Evolutionary conservation across 1,140 invertebrate species (phyloP).

Genomic region (Tetramorium simillimum): DNA sequence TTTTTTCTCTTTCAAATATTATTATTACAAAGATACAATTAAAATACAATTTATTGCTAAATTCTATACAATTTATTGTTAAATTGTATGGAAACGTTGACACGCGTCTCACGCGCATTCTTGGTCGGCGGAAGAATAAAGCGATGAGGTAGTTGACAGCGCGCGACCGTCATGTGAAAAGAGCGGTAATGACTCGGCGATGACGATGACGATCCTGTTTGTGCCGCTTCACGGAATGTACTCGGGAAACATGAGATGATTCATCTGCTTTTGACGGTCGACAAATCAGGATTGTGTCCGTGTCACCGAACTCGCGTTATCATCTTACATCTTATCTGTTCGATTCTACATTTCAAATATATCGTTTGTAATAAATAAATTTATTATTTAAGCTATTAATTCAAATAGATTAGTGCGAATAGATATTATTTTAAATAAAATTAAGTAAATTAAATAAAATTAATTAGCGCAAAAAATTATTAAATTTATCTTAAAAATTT

Average conservation of each 20-base stretch:
- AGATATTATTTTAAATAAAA: too few relatives aligned
- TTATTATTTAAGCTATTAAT: background rate
- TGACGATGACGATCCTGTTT: slow-evolving; percentile 53
- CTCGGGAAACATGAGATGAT: slow-evolving; percentile 26
- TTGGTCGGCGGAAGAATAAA: background rate
- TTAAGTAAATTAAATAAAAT: too few relatives aligned
- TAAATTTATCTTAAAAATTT: background rate
- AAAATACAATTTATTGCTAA: background rate
- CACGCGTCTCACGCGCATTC: background rate
- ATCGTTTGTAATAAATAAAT: background rate
- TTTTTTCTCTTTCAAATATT: background rate
- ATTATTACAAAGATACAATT: background rate
- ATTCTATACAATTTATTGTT: background rate
- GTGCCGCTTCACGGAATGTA: slow-evolving; percentile 8
- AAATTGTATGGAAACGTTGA: background rate
- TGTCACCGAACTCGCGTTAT: background rate
- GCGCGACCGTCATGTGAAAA: slow-evolving; percentile 23
- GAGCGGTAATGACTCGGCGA: slow-evolving; percentile 51
- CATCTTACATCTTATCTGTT: background rate
- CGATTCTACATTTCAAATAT: background rate
- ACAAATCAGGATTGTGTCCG: background rate
- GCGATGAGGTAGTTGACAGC: slow-evolving; percentile 53
- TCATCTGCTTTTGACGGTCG: slow-evolving; percentile 18
- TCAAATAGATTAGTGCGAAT: too few relatives aligned
- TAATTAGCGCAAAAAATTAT: background rate